Percentiles rank a stretch among this genome's conserved stretches.
These are phyloP conservation scores for Geococcyx californianus DNA, from an alignment of 2,113 vertebrate genomes.

Conservation along the genomic window DNA sequence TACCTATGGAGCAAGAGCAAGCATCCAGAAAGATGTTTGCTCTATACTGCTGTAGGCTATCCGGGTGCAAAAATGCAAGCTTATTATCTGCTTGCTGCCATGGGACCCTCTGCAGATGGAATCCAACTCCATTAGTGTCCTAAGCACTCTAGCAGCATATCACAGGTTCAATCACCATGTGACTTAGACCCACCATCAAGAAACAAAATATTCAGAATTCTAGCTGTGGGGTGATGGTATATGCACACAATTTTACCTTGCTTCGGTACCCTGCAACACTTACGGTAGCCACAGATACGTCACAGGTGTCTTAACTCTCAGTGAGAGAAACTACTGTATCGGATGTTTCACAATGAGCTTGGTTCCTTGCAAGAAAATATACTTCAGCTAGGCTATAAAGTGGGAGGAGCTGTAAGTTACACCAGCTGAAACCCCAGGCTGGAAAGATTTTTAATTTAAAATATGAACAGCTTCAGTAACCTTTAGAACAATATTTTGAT, in stretches of 20 bases:
- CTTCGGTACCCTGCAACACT: neutral
- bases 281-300: neutral
- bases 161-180: neutral
- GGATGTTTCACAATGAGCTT: neutral
- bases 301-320: neutral
- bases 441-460: neutral
- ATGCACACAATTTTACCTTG: neutral
- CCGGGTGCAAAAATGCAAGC: neutral
- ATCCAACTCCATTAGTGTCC: neutral
- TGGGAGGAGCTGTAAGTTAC: neutral
- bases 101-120: neutral
- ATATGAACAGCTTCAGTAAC: rapidly evolving
- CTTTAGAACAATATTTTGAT: neutral
- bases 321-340: neutral
- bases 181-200: neutral
- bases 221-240: too few species aligned
- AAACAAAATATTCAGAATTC: neutral
- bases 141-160: neutral
- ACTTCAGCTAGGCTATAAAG: neutral
- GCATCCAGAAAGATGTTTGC: neutral
- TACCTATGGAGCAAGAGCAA: neutral
- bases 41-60: neutral
- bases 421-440: neutral
- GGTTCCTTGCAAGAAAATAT: neutral
- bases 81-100: neutral